Base-by-base conservation (phyloP, 2,797 vertebrate genomes). In the Aulostomus chinensis region DNA sequence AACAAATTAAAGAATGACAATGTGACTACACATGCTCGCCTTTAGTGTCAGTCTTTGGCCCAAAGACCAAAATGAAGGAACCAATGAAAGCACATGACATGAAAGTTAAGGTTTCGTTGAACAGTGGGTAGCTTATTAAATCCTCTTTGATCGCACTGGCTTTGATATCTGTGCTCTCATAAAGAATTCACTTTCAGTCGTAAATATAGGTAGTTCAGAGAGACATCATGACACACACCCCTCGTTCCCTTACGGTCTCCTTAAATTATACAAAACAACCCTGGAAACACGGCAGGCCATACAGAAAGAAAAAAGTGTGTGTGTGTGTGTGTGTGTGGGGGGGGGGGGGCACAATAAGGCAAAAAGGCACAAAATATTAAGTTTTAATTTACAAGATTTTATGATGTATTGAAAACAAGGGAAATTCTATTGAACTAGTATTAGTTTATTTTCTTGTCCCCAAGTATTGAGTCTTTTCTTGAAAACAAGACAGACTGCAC, bases 121-220 rank as follows among this genome's bases (percentile, higher is more conserved):
- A 95, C 93, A 93, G 92, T 94, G 90, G 93, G 93, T 93, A 94
- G 92, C 95, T 99, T 98, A 99, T 98, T 99, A 99, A 96, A 96
- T 93, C 88, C 74, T 88, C 94, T 99, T 99, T 98, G 95, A 98
- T 98, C 96, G 93, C 40, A 76, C 81, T 90, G 80, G 91, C 96
- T 99, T 99, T 99, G 97, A 99, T 98, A 96, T 98, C 92, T 86
- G 56, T 85, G 92, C 89, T 92, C 95, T 97, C 95, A 99, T 99
- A 96, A 98, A 96, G 94, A 98, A 99, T 99, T 99, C 96, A 98
- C 96, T 98, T 98, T 98, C 95, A 98, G 94, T 92, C 84, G 92
- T 96, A 98, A 98, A 98, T 98, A 96, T 95, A 98, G 94, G 95
- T 98, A 96, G 95, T 96, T 97, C 95, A 94, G 94, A 97, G 95